Base-by-base conservation (phyloP, 2,888 invertebrate genomes). In the Odiellus spinosus region DNA sequence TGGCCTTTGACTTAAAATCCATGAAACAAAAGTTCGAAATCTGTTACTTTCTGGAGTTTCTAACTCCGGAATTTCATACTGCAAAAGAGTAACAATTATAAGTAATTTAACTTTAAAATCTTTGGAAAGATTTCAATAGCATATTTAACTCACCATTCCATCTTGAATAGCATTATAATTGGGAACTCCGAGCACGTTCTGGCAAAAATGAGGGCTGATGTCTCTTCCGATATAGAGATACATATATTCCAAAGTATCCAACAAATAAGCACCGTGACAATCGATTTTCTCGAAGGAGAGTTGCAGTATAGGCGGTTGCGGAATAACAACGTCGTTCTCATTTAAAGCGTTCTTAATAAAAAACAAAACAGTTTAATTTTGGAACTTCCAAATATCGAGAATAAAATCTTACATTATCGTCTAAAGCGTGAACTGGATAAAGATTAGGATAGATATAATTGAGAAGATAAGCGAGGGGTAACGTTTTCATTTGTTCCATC, bases 401-500 rank as follows among this genome's bases (percentile, higher is more conserved):
- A 12, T 6, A 1, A 15, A 15, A 36, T 6, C 17, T 56, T 59
- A 67, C 72, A 63, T 67, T 66, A 48, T 73, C 74, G 53, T 74
- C 75, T 45, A 90, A 72, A 53, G 71, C 66, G 67, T 91, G 86
- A 46, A 96, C 68, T 8, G 87, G 77, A 70, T 90, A 96, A 55
- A 98, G 73, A 65, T 84, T 82, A 1, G 98, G 96, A 72, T 95
- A 91, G 55, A 93, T 76, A 55, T 73, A 74, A 60, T 85, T 83
- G 62, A 95, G 74, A 20, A 96, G 73, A 62, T 77, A 76, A 51
- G 72, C 66, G 44, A 91, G 71, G 8, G 98, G 95, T 59, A 83
- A 67, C 35, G 79, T 77, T 71, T 96, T 95, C 75, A 95, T 79
- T 64, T 81, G 78, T 66, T 88, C 83, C 90, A 98, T 86, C 46